These are phyloP conservation scores for Calliphora vicina DNA, from an alignment of 1,140 invertebrate genomes.

Conservation along the genomic window DNA sequence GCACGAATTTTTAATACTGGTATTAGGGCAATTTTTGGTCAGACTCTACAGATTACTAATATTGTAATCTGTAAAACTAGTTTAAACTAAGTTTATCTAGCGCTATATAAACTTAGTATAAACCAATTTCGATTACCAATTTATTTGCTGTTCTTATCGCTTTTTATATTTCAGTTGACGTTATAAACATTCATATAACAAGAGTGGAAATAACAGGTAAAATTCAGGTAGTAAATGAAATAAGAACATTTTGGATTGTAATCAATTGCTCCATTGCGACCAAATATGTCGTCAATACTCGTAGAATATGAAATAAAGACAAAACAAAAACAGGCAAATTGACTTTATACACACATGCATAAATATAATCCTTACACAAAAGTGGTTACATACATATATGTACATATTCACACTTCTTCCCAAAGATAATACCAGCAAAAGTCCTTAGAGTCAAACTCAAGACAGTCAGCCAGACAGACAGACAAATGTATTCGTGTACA, in stretches of 20 bases:
- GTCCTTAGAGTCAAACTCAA: background rate
- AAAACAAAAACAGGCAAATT: slow-evolving; percentile 47
- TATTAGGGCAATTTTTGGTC: too few relatives aligned
- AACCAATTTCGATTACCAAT: too few relatives aligned
- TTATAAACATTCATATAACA: background rate
- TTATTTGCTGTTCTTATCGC: background rate
- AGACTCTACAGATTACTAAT: too few relatives aligned
- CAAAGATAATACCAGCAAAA: background rate
- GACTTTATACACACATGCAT: slow-evolving; percentile 61
- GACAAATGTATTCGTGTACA: background rate
- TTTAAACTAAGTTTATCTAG: too few relatives aligned
- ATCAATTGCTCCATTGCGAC: slow-evolving; percentile 25
- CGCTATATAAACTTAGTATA: too few relatives aligned
- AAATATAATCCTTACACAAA: too few relatives aligned
- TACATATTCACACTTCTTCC: too few relatives aligned
- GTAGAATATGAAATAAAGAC: background rate
- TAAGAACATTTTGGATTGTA: slow-evolving; percentile 23
- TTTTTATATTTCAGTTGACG: too few relatives aligned
- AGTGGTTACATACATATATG: too few relatives aligned
- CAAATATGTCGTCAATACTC: background rate
- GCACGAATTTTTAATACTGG: too few relatives aligned
- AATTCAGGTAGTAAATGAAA: background rate
- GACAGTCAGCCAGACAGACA: background rate
- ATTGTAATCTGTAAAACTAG: too few relatives aligned
- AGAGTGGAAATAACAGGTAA: background rate